Evolutionary conservation across 2,888 invertebrate genomes (phyloP).

Genomic region (Apodemia zela): DNA sequence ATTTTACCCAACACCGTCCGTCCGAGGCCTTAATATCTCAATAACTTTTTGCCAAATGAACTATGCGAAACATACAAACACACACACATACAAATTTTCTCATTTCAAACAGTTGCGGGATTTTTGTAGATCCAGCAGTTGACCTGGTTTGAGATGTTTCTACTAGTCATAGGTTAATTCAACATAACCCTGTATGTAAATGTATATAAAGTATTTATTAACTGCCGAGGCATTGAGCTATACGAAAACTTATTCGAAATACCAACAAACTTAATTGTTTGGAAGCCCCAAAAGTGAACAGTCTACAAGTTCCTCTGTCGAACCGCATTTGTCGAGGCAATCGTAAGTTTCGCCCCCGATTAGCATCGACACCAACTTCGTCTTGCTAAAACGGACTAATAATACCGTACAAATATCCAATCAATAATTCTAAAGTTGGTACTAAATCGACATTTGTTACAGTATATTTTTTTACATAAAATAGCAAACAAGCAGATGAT

Average conservation of each 20-base stretch:
- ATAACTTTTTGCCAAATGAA: no score
- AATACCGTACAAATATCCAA: constrained; percentile 8
- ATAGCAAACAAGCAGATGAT: no score
- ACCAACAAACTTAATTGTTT: constrained; percentile 8
- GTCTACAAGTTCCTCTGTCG: constrained; percentile 30
- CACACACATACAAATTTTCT: no score
- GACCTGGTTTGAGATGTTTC: no score
- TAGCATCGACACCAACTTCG: constrained; percentile 61
- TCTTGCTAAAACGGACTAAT: constrained; percentile 35
- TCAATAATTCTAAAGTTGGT: constrained; percentile 2
- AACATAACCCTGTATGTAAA: no score
- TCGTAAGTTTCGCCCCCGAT: constrained; percentile 55
- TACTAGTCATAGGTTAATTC: no score
- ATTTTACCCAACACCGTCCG: no score
- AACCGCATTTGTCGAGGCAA: constrained; percentile 65
- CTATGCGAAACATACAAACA: no score
- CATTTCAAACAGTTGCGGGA: no score
- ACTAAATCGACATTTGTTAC: neutral
- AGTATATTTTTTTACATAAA: neutral
- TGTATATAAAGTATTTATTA: no score
- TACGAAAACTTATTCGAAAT: constrained; percentile 2
- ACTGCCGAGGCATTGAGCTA: neutral
- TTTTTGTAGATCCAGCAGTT: no score
- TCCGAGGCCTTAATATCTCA: no score
- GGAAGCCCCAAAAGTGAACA: constrained; percentile 8